Base-by-base conservation (phyloP, 2,888 invertebrate genomes). In the Drosophila lutescens region DNA sequence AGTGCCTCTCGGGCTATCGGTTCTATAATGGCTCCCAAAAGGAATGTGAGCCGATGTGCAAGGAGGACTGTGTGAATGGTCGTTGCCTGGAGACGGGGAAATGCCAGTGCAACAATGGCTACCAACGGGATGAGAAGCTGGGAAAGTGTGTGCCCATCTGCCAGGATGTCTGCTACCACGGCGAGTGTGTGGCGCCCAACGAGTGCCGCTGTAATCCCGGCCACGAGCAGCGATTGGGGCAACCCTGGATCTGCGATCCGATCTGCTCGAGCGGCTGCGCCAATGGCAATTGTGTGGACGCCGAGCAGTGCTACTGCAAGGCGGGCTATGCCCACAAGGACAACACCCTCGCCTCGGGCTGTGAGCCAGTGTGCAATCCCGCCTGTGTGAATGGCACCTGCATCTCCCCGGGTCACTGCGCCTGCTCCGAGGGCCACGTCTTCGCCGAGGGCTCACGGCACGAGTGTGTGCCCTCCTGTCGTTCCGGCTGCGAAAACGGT, bases 41-140 rank as follows among this genome's bases (percentile, higher is more conserved):
- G 0, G 78, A 84, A 0, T 93, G 93, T 67, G 77, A 89, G 38
- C 90, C 93, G 0, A 59, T 77, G 2, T 93, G 93, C 76, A 53
- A 74, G 8, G 71, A 85, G 1, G 77, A 85, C 7, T 93, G 93
- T 73, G 71, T 74, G 1, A 91, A 93, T 68, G 93, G 93, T 0
- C 84, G 92, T 36, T 95, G 95, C 81, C 92, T 93, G 4, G 93
- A 92, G 2, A 94, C 94, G 0, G 93, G 93, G 56, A 90, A 92
- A 0, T 95, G 95, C 85, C 91, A 90, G 10, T 95, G 95, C 80
- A 90, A 92, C 15, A 79, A 91, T 2, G 95, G 94, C 44, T 91
- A 90, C 38, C 53, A 67, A n/a, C 77, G 79, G 15, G 77, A 79
- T 38, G 82, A 81, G 34, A 79, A 60, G 3, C 53, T 86, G 1